Evolutionary conservation across 2,113 vertebrate genomes (phyloP).

Genomic region (Cyanistes caeruleus): DNA sequence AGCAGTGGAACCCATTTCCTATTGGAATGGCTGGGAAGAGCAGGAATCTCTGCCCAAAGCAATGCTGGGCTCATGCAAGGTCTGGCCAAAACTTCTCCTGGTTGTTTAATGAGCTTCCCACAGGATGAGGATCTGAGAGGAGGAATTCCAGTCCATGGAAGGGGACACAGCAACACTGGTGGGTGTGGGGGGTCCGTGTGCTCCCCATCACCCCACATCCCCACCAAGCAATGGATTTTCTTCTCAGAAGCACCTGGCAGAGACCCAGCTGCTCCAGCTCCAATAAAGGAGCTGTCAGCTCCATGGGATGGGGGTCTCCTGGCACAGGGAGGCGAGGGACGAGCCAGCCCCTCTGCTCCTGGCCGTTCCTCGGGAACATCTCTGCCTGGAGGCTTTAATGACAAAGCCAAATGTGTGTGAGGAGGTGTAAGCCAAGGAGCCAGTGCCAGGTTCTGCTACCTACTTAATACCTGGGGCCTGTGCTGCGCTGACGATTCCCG

Average conservation of each 20-base stretch:
- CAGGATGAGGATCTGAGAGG: background rate
- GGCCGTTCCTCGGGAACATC: background rate
- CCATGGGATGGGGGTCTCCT: background rate
- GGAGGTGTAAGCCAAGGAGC: constrained; percentile 40
- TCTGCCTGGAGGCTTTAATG: background rate
- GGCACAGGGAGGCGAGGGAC: background rate
- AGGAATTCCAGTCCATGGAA: background rate
- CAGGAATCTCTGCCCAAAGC: background rate
- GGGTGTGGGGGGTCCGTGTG: background rate
- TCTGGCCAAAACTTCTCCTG: background rate
- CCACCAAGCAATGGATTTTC: background rate
- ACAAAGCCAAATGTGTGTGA: background rate
- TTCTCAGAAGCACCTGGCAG: background rate
- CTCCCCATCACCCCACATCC: background rate
- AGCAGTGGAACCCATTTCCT: background rate
- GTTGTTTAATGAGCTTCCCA: background rate
- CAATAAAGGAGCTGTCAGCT: background rate
- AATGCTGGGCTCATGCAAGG: background rate
- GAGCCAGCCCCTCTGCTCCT: background rate
- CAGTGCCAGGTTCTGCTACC: constrained; percentile 45
- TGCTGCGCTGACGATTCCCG: background rate
- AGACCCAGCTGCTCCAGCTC: background rate
- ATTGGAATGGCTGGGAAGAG: background rate
- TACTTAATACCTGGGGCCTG: constrained; percentile 48
- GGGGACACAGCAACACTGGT: fast-evolving